Evolutionary conservation across 2,888 invertebrate genomes (phyloP).

Genomic region (Orthosia gracilis): DNA sequence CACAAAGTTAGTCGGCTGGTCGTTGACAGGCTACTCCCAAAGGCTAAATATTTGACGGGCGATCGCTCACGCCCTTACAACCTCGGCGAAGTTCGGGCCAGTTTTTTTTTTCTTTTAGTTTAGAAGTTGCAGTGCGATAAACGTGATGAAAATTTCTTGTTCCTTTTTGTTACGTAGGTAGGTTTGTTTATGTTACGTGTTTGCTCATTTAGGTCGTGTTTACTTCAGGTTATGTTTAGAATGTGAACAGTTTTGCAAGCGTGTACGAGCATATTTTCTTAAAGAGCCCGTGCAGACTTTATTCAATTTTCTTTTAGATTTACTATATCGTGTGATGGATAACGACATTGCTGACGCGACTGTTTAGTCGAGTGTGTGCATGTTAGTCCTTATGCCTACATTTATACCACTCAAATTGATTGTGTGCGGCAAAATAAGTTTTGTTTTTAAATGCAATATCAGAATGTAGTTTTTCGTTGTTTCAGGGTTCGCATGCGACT

Average conservation of each 20-base stretch:
- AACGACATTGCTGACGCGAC: background rate
- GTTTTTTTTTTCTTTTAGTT: slow-evolving; percentile 56
- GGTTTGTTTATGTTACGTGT: background rate
- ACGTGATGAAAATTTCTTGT: slow-evolving; percentile 50
- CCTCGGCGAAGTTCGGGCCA: slow-evolving; percentile 32
- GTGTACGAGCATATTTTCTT: background rate
- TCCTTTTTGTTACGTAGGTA: slow-evolving; percentile 1
- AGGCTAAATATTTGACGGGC: slow-evolving; percentile 68
- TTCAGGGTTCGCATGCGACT: slow-evolving; percentile 86
- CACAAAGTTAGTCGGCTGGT: slow-evolving; percentile 59
- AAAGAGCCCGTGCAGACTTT: background rate
- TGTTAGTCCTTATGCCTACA: background rate
- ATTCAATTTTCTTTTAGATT: background rate
- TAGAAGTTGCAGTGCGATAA: slow-evolving; percentile 43
- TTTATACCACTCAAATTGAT: background rate
- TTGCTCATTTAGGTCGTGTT: slow-evolving; percentile 4
- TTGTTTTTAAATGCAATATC: background rate
- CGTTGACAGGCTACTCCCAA: slow-evolving; percentile 67
- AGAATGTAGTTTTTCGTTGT: slow-evolving; percentile 60
- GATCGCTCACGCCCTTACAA: slow-evolving; percentile 63
- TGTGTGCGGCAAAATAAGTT: background rate
- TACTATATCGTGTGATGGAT: background rate
- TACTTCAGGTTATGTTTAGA: slow-evolving; percentile 1
- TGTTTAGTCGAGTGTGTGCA: background rate
- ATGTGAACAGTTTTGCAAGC: background rate